Evolutionary conservation across 2,888 invertebrate genomes (phyloP), one percentile per base, ranked within the genome.

Genomic region (Lydus trimaculatus): DNA sequence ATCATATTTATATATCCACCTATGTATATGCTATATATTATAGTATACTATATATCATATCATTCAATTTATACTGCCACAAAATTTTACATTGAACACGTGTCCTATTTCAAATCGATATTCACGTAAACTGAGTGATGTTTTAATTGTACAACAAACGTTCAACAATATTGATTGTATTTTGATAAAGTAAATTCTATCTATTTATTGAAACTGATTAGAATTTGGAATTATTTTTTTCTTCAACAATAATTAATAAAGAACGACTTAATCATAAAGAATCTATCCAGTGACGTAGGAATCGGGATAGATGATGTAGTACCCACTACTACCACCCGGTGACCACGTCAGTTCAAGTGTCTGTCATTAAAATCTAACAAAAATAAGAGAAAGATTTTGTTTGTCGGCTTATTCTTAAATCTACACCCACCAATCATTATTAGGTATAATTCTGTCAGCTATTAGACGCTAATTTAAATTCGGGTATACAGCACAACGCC

Each of bases 41-140:
- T 33, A 33, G 13, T 13, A 13, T 36, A n/a, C 23, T 23, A 23
- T 52, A 52, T 2, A 52, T 8, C 48, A 52, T 52, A 52, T 52
- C 23, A 23, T 52, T 52, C 48, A 52, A 52, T 52, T 52, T 52
- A 23, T 23, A 23, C 48, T 52, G 48, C 48, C 48, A 52, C 48
- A 52, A 52, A 52, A 52, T 52, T 52, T 52, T 23, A 52, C 20
- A 52, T 52, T 52, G 48, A 52, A 52, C 23, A 52, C 48, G 48
- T 52, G 48, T 52, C 48, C 23, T 52, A 52, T 52, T 23, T 52
- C 48, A 52, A 52, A 52, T 52, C 48, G 23, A 52, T 52, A 52
- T 20, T 52, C 48, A 23, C 4, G 48, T 52, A 52, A 52, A 52
- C 48, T 20, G 48, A 20, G 48, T 52, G 48, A 52, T 52, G 48